Evolutionary conservation across 2,113 vertebrate genomes (phyloP), one percentile per base, ranked within the genome.

Genomic region (Cottus gobio): DNA sequence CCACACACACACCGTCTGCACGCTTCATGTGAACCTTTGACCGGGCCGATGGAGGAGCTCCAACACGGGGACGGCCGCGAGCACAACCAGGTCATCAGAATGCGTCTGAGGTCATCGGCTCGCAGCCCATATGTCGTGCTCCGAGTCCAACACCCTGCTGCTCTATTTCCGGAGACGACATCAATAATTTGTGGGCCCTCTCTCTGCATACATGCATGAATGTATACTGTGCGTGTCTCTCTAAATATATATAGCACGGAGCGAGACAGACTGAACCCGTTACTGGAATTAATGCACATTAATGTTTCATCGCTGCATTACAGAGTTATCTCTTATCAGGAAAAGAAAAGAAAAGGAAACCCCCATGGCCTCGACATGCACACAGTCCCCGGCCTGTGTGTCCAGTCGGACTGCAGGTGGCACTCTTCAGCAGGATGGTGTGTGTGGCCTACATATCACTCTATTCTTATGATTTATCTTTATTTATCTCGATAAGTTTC

Each of bases 151-250:
- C 30, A 78, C 71, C 42, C 72, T 70, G 57, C 54, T 52, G 60
- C 10, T 80, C 84, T 84, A 78, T 80, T 87, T 89, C 50, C 50
- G 79, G 65, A 77, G 48, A 67, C 56, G 20, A 22, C 85, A 89
- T 92, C 57, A 91, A 93, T 89, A 84, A 90, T 93, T 80, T 80
- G 52, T 85, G 12, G 12, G 36, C 36, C 36, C 13, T 12, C 22
- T 37, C 57, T 77, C 56, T 75, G 62, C 80, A 90, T 76, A 72
- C 65, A 71, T 83, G 58, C 30, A 75, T 64, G 85, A 73, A 72
- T 36, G 10, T 73, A 66, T 81, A 80, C 80, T 75, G 65, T 74
- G 30, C 16, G n/a, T 68, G 28, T 30, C 52, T 46, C 52, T 56
- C 52, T 54, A 46, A 63, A 48, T 62, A 50, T 48, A 64, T 24